Percentiles rank a stretch among this genome's conserved stretches.
Evolutionary conservation across 2,113 vertebrate species (phyloP).

Genomic region (Dipodomys stephensi): DNA sequence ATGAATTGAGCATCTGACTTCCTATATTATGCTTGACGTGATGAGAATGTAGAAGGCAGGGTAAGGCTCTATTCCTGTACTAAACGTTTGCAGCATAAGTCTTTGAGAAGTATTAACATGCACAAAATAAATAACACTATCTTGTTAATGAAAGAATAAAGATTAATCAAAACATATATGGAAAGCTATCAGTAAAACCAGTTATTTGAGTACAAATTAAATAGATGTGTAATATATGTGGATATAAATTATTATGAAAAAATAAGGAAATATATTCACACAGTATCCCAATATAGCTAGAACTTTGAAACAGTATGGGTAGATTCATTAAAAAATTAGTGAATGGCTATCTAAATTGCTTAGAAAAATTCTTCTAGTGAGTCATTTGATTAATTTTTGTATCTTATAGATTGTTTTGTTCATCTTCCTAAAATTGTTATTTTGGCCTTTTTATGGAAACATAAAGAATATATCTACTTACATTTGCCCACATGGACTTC

Average conservation of each 20-base stretch:
- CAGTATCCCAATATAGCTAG: neutral
- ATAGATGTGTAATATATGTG: rapidly evolving
- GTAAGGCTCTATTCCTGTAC: neutral
- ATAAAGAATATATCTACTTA: neutral
- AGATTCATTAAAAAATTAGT: conserved; percentile 18
- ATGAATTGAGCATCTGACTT: conserved; percentile 62
- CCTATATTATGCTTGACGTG: conserved; percentile 26
- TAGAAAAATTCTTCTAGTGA: neutral
- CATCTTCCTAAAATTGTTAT: neutral
- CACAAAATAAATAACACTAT: neutral
- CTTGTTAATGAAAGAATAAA: conserved; percentile 37
- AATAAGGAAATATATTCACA: neutral
- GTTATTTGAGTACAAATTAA: neutral
- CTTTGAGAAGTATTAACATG: neutral
- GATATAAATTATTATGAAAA: conserved; percentile 2
- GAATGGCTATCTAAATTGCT: neutral
- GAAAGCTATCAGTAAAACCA: neutral
- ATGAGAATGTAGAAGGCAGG: conserved; percentile 3
- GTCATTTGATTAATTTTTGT: neutral
- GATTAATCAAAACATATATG: neutral
- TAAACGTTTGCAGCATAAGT: neutral
- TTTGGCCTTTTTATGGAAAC: conserved; percentile 12
- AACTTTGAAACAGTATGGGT: neutral
- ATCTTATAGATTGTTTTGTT: conserved; percentile 39
- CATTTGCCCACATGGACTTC: neutral